Percentiles rank a stretch among this genome's conserved stretches.
Conservation (phyloP, 2,888 invertebrate species). For the Dryobota labecula region DNA sequence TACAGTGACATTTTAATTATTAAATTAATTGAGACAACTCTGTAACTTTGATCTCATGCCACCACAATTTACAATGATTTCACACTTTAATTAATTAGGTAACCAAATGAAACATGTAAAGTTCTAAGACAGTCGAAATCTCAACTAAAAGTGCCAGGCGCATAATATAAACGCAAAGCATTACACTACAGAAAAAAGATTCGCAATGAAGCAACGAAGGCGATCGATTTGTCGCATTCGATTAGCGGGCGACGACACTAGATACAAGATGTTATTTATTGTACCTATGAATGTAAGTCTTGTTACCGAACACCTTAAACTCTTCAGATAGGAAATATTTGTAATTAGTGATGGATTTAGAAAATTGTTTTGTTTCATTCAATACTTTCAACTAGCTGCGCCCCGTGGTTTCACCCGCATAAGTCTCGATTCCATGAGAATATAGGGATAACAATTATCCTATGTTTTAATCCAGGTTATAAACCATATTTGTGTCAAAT, state of each 20-base stretch:
- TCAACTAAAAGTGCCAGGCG: conserved; percentile 47
- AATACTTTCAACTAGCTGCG: not conserved
- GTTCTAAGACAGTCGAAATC: not conserved
- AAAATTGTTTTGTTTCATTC: not conserved
- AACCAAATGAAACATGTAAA: not conserved
- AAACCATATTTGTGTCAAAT: no score
- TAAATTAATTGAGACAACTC: not conserved
- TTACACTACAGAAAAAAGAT: conserved; percentile 57
- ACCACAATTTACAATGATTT: not conserved
- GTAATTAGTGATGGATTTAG: conserved; percentile 13
- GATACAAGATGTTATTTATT: conserved; percentile 58
- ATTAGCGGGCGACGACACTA: conserved; percentile 74
- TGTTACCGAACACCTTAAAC: conserved; percentile 28
- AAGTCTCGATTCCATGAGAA: no score
- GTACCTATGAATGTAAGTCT: conserved; percentile 31
- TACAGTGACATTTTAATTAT: not conserved
- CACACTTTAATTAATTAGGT: no score
- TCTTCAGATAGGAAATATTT: conserved; percentile 13
- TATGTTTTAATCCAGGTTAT: no score
- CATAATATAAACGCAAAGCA: conserved; percentile 36
- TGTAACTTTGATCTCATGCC: not conserved
- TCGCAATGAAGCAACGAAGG: conserved; percentile 73
- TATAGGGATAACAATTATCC: no score
- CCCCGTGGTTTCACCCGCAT: no score
- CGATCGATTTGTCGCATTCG: conserved; percentile 81